These are phyloP conservation scores for Nymphalis polychloros DNA, from an alignment of 2,888 invertebrate genomes.

Conservation along the genomic window DNA sequence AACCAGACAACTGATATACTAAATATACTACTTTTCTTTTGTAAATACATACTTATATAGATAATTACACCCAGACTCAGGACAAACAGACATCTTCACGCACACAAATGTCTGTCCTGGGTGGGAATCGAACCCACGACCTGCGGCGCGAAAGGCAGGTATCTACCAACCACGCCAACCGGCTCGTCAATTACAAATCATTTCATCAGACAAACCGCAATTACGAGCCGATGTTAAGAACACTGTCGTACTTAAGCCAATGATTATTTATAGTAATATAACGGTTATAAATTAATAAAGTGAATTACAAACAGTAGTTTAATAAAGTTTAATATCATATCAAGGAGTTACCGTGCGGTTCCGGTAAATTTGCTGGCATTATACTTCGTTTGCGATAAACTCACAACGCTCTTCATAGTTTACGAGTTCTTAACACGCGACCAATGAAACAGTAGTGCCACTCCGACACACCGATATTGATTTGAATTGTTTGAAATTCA, in stretches of 20 bases:
- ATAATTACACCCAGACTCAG: no score
- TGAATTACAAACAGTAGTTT: constrained; percentile 9
- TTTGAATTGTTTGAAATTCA: constrained; percentile 43
- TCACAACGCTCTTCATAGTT: constrained; percentile 43
- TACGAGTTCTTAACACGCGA: constrained; percentile 48
- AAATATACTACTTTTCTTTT: no score
- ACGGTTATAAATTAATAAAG: constrained; percentile 3
- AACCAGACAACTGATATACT: no score
- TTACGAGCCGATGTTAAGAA: not conserved
- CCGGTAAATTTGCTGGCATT: constrained; percentile 52
- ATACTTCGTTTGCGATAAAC: constrained; percentile 30
- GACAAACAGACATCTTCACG: no score
- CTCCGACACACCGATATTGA: constrained; percentile 35
- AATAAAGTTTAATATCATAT: constrained; percentile 48
- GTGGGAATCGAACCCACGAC: no score
- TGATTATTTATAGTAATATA: no score
- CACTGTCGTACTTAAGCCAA: not conserved
- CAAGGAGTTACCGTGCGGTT: constrained; percentile 58
- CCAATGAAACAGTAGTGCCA: constrained; percentile 40
- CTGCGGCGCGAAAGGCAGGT: no score
- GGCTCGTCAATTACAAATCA: no score
- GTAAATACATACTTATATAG: no score
- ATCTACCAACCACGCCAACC: no score
- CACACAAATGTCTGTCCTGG: no score
- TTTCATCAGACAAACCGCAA: no score